Percentiles rank a stretch among this genome's conserved stretches.
These are phyloP conservation scores for Emydocephalus ijimae DNA, from an alignment of 2,113 vertebrate species.

Conservation along the genomic window DNA sequence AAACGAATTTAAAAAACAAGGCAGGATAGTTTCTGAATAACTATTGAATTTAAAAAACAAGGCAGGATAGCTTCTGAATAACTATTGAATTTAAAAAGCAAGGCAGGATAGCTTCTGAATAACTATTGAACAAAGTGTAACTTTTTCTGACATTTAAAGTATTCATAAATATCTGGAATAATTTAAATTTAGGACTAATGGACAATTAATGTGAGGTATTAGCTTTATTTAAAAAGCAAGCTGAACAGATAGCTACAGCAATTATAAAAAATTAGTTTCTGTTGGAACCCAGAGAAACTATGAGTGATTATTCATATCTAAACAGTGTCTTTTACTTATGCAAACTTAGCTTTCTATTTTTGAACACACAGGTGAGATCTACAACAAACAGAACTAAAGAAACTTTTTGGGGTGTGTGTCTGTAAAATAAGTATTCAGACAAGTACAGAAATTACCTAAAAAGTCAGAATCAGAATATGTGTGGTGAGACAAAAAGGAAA, in stretches of 20 bases:
- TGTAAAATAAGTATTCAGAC: neutral
- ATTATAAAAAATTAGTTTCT: neutral
- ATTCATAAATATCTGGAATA: neutral
- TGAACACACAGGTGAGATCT: neutral
- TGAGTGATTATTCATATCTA: neutral
- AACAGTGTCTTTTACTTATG: neutral
- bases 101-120: neutral
- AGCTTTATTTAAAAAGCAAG: neutral
- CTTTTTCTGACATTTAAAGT: neutral
- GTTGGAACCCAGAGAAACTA: neutral
- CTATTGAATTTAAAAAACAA: neutral
- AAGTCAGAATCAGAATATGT: neutral
- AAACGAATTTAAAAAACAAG: neutral
- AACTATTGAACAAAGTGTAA: neutral
- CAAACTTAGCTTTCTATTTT: neutral
- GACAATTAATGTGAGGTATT: neutral
- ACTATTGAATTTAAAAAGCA: neutral
- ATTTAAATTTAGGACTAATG: neutral
- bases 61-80: neutral
- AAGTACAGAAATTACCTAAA: neutral
- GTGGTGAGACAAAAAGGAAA: neutral
- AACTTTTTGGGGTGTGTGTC: neutral
- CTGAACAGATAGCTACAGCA: neutral
- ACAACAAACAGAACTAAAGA: neutral
- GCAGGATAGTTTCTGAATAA: neutral